Percentiles rank a stretch among this genome's conserved stretches.
phyloP scores from a whole-genome alignment of 2,888 invertebrate genomes.

The Epinotia brunnichana region DNA sequence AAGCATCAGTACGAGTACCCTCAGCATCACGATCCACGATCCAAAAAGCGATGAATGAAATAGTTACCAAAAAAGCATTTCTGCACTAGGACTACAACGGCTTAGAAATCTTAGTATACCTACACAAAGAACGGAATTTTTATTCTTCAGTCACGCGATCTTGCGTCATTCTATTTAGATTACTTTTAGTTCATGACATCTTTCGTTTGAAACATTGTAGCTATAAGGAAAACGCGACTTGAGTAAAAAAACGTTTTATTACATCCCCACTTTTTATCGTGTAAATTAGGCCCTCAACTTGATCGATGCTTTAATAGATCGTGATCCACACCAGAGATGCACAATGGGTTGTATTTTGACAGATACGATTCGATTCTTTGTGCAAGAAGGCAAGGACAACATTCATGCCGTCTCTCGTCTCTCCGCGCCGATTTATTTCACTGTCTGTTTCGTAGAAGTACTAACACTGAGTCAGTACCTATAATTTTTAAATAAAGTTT shows the following conservation, averaged over 20 bases:
- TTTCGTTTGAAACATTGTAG: conserved; percentile 41
- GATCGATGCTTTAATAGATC: conserved; percentile 50
- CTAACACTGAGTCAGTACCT: conserved; percentile 3
- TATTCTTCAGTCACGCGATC: conserved; percentile 36
- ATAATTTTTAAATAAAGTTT: neutral
- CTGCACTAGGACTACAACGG: conserved; percentile 8
- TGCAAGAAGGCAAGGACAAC: conserved; percentile 59
- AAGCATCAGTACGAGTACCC: too few relatives aligned
- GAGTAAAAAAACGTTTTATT: conserved; percentile 28
- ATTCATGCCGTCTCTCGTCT: conserved; percentile 61
- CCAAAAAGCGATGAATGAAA: conserved; percentile 3
- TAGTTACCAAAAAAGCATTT: neutral
- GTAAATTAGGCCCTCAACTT: conserved; percentile 36
- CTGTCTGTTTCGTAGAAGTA: conserved; percentile 21
- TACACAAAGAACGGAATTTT: conserved; percentile 35
- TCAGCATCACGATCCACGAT: neutral
- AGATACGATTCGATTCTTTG: conserved; percentile 67
- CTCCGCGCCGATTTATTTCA: conserved; percentile 57
- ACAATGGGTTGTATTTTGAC: conserved; percentile 69
- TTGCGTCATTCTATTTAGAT: conserved; percentile 43
- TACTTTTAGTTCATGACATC: conserved; percentile 39
- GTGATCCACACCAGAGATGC: conserved; percentile 65
- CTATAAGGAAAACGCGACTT: conserved; percentile 31
- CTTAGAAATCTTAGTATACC: neutral
- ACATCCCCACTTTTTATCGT: conserved; percentile 22